These are phyloP conservation scores for Trinectes maculatus DNA, from an alignment of 2,113 vertebrate genomes.

Conservation along the genomic window DNA sequence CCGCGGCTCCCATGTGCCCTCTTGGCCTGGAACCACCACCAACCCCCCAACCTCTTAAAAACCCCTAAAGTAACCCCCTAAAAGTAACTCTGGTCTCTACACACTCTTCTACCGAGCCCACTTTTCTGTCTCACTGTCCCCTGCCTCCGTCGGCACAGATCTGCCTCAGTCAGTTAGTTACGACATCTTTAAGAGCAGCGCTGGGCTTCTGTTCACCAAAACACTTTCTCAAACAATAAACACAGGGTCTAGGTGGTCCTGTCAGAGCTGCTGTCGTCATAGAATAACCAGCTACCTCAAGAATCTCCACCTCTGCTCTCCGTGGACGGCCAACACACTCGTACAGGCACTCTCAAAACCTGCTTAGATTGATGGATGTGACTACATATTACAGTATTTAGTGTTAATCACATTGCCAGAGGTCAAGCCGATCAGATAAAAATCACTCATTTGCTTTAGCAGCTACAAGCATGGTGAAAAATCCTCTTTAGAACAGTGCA, in stretches of 20 bases:
- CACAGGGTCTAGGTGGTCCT: slow-evolving; percentile 87
- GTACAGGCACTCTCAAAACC: slow-evolving; percentile 29
- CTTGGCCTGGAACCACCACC: slow-evolving; percentile 63
- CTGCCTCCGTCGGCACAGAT: slow-evolving; percentile 22
- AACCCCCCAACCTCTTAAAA: slow-evolving; percentile 17
- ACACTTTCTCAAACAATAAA: slow-evolving; percentile 88
- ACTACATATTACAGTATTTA: slow-evolving; percentile 17
- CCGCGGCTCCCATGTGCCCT: slow-evolving; percentile 73
- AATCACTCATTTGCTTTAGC: not conserved
- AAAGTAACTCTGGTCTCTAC: slow-evolving; percentile 34
- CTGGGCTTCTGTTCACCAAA: slow-evolving; percentile 78
- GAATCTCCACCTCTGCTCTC: slow-evolving; percentile 47
- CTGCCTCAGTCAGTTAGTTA: slow-evolving; percentile 34
- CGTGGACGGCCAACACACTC: slow-evolving; percentile 10
- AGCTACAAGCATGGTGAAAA: not conserved
- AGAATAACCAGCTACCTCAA: slow-evolving; percentile 82
- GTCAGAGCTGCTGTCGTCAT: slow-evolving; percentile 82
- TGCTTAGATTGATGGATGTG: slow-evolving; percentile 42
- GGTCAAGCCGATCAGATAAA: not conserved
- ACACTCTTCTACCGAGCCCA: slow-evolving; percentile 6
- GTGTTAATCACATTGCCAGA: not conserved
- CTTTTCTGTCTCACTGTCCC: slow-evolving; percentile 17
- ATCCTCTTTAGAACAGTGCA: not conserved
- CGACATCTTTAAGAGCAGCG: slow-evolving; percentile 55
- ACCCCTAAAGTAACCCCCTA: slow-evolving; percentile 32